These are phyloP conservation scores for Lymantria dispar DNA, from an alignment of 2,888 invertebrate genomes.

Conservation along the genomic window DNA sequence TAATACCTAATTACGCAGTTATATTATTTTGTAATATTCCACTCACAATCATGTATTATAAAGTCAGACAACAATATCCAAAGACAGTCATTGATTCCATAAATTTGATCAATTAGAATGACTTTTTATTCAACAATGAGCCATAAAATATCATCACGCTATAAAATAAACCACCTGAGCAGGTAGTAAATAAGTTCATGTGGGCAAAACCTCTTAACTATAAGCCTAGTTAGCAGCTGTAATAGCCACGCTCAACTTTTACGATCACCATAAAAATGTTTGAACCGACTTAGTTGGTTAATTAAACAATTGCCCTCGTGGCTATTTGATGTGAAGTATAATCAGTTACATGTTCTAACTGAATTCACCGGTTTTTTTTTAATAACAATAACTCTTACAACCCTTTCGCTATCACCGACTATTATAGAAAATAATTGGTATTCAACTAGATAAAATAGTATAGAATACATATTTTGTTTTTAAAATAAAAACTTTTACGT, in stretches of 20 bases:
- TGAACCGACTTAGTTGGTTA: constrained; percentile 31
- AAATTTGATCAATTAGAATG: constrained; percentile 22
- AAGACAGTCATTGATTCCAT: constrained; percentile 18
- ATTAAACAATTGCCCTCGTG: constrained; percentile 39
- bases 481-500: too few relatives aligned
- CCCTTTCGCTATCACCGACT: neutral
- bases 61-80: constrained; percentile 11
- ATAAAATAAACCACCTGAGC: constrained; percentile 30
- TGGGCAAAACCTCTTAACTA: constrained; percentile 11
- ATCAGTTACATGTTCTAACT: constrained; percentile 15
- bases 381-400: neutral
- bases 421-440: neutral
- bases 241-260: constrained; percentile 29
- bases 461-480: too few relatives aligned
- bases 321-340: constrained; percentile 16
- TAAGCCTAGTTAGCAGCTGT: constrained; percentile 28
- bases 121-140: constrained; percentile 23
- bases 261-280: constrained; percentile 29
- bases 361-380: constrained; percentile 2
- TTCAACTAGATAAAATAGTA: neutral
- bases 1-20: too few relatives aligned
- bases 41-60: neutral
- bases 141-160: constrained; percentile 36
- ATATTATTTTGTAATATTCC: too few relatives aligned
- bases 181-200: constrained; percentile 31